phyloP scores from a whole-genome alignment of 2,888 invertebrate genomes.

The Anagyrus pseudococci region DNA sequence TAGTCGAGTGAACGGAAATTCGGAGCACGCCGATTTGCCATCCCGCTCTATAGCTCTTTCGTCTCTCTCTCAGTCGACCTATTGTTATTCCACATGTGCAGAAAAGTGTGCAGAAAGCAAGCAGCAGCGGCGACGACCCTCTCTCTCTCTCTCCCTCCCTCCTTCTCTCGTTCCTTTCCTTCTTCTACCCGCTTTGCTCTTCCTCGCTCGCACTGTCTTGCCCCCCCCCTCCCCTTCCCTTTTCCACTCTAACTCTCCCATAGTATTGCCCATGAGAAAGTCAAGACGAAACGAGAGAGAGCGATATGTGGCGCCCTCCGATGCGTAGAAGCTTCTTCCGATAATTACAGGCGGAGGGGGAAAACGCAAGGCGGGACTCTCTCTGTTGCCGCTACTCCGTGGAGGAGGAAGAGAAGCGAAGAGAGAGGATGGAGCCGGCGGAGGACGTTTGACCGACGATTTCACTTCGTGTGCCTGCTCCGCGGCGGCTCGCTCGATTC shows the following conservation, averaged over 20 bases:
- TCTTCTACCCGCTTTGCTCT: background rate
- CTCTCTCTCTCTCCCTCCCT: background rate
- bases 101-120: conserved; percentile 47
- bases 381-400: too few species aligned
- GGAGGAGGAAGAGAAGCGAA: conserved; percentile 2
- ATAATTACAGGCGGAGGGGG: conserved; percentile 34
- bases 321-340: conserved; percentile 42
- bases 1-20: conserved; percentile 16
- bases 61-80: conserved; percentile 35
- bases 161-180: too few species aligned
- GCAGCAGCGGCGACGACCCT: background rate
- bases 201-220: too few species aligned
- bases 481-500: too few species aligned
- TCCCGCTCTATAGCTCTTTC: too few species aligned
- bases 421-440: background rate
- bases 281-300: conserved; percentile 24
- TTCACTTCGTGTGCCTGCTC: conserved; percentile 17
- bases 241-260: background rate
- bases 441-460: conserved; percentile 25
- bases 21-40: conserved; percentile 23
- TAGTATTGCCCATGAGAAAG: background rate
- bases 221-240: too few species aligned
- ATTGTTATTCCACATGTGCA: conserved; percentile 44
- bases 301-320: conserved; percentile 56
- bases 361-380: too few species aligned